Evolutionary conservation across 2,797 vertebrate genomes (phyloP), one percentile per base, ranked within the genome.

Genomic region (Momotus momota): DNA sequence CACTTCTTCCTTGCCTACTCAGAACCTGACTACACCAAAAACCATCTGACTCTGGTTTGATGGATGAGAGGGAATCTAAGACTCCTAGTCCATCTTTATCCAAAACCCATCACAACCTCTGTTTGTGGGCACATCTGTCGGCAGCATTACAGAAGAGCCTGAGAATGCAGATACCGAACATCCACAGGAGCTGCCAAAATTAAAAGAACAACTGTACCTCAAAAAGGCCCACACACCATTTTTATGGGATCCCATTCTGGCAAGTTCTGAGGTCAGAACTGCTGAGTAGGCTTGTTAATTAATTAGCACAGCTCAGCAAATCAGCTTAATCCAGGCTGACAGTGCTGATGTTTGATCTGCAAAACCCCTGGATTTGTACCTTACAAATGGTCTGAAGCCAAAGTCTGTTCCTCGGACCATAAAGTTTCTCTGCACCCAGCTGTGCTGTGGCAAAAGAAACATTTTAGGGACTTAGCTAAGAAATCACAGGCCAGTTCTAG

Each of bases 281-380:
- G 93, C 94, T 95, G 90, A 92, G 72, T n/a, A 74, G 54, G 57
- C 15, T 69, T 60, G 69, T 67, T 91, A 94, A 89, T 87, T 88
- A 96, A 89, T 81, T 61, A 81, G n/a, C 27, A 13, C 90, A 81
- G 78, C 75, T 95, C 96, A 96, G 90, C 90, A 96, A 80, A 89
- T 93, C 86, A 81, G 31, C 33, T 91, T 95, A 94, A 95, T 95
- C 86, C 90, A 93, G 54, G 61, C 90, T 82, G 90, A 96, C 89
- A 97, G 92, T 21, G 15, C n/a, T 17, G 3, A 78, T 23, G 69
- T 62, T 83, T 46, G 40, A 96, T 73, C 88, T 80, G 78, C 54
- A 93, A 94, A 92, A 49, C 67, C 88, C 86, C 72, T 69, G 83
- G 86, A 90, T 94, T 90, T 92, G 78, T 93, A 72, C 58, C 74